These are phyloP conservation scores for Platorchestia sp. DNA, from an alignment of 1,140 invertebrate species.

Conservation along the genomic window DNA sequence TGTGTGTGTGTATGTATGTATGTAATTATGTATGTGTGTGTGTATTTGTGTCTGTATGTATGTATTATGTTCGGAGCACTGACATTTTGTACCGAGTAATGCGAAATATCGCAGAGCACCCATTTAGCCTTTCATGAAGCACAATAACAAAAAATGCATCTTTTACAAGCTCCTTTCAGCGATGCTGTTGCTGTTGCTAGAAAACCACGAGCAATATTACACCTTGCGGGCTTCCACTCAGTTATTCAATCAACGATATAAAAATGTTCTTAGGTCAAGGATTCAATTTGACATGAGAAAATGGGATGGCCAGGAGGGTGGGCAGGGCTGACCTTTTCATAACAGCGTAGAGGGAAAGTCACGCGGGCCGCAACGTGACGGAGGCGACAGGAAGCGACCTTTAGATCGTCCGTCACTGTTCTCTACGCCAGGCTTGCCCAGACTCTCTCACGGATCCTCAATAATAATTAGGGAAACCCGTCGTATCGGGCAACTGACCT, in stretches of 20 bases:
- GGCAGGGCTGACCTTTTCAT: neutral
- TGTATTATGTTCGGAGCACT: neutral
- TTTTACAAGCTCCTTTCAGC: neutral
- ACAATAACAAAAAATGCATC: neutral
- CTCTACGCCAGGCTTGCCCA: neutral
- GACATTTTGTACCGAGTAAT: neutral
- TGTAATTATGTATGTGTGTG: too few species aligned
- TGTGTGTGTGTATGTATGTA: too few species aligned
- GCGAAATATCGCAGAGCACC: neutral
- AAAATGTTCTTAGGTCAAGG: too few species aligned
- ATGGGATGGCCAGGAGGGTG: neutral
- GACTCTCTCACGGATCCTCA: neutral
- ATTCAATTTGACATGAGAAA: neutral
- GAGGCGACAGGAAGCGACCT: neutral
- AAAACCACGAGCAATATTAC: neutral
- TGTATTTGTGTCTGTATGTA: too few species aligned
- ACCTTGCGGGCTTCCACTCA: neutral
- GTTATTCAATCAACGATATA: too few species aligned
- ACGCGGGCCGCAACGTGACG: too few species aligned
- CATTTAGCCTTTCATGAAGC: neutral
- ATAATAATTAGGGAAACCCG: neutral
- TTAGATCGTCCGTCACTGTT: neutral
- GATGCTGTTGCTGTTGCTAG: neutral
- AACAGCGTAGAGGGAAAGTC: neutral
- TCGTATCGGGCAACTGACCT: neutral